A percentile compares a stretch with the other conserved stretches of the same genome.
Conservation (phyloP, 2,797 vertebrate genomes). For the Neosilurus hyrtlii region DNA sequence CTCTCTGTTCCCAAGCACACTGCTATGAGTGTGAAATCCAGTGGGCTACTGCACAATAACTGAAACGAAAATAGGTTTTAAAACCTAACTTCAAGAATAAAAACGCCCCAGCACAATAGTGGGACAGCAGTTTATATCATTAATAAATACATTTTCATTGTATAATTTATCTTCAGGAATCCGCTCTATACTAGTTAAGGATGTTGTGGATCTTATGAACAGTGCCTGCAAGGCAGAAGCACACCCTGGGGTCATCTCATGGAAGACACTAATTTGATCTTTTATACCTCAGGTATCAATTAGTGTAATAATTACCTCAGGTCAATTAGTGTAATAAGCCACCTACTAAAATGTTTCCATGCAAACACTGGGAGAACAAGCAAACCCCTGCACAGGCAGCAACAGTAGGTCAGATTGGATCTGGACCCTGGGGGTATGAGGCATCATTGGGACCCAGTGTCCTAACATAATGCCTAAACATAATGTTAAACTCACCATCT, state of each 20-base stretch:
- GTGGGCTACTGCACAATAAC: too few species aligned
- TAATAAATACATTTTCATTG: background rate
- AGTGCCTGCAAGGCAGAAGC: background rate
- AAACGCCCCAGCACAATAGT: too few species aligned
- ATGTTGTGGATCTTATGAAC: background rate
- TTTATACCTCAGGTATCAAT: background rate
- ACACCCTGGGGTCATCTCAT: background rate
- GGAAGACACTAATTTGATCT: background rate
- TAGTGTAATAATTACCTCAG: background rate
- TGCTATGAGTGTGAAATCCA: too few species aligned
- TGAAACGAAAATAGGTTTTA: too few species aligned
- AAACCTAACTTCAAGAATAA: too few species aligned
- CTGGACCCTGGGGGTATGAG: background rate
- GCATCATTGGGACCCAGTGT: background rate
- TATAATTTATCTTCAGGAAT: background rate
- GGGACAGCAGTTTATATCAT: too few species aligned
- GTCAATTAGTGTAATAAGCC: background rate
- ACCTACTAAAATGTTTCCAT: background rate
- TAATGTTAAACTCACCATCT: slow-evolving; percentile 72
- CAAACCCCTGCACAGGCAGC: background rate
- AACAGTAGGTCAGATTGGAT: background rate
- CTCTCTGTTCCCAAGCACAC: too few species aligned
- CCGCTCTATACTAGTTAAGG: background rate
- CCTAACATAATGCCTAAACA: background rate
- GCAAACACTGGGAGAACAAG: background rate